Conservation (phyloP, 2,113 vertebrate genomes). For the Macrotis lagotis region DNA sequence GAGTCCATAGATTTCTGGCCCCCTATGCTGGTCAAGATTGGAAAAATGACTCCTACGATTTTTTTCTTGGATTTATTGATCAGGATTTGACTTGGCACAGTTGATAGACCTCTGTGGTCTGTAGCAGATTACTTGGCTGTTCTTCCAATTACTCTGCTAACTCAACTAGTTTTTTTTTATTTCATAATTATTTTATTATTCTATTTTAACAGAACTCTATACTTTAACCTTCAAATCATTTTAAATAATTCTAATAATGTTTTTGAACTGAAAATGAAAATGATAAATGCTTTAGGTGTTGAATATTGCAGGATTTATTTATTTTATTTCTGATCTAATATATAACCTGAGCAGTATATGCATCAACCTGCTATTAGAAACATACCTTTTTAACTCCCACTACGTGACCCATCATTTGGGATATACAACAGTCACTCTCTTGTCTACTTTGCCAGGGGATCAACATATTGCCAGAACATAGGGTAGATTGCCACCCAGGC, state of each 20-base stretch:
- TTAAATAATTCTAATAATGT: background rate
- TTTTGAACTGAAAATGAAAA: background rate
- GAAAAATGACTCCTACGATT: background rate
- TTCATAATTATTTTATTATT: too few relatives aligned
- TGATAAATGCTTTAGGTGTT: background rate
- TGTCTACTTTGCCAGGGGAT: background rate
- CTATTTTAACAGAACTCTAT: background rate
- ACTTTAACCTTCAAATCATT: background rate
- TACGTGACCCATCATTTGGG: background rate
- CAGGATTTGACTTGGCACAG: background rate
- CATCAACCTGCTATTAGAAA: background rate
- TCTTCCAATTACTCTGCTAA: background rate
- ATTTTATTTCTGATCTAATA: background rate
- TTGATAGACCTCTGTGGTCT: background rate
- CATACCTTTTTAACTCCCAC: background rate
- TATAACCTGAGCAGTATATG: background rate
- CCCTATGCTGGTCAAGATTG: background rate
- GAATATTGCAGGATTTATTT: background rate
- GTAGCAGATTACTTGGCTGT: background rate
- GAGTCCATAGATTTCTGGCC: background rate
- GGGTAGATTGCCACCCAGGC: background rate
- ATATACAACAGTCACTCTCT: background rate
- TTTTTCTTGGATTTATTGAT: background rate
- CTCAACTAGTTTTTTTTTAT: background rate
- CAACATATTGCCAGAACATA: background rate